phyloP scores from a whole-genome alignment of 2,797 vertebrate species.

The Parotocinclus haroldoi region DNA sequence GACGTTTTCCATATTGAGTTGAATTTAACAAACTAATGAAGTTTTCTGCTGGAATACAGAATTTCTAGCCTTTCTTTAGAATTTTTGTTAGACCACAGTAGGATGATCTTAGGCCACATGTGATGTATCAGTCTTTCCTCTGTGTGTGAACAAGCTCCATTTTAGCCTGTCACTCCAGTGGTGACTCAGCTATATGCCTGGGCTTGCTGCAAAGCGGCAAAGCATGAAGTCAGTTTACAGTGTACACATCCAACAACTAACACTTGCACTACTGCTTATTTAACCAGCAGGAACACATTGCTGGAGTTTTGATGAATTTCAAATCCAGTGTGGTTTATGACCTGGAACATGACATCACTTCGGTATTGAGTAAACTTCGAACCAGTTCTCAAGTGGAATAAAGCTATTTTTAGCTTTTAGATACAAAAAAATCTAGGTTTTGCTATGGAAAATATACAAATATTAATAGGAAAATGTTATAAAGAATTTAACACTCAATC shows the following conservation, averaged over 20 bases:
- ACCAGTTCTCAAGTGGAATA: too few species aligned
- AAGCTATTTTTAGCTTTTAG: too few species aligned
- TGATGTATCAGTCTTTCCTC: conserved; percentile 7
- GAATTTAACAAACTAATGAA: too few species aligned
- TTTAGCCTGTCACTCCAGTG: conserved; percentile 10
- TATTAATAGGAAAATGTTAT: too few species aligned
- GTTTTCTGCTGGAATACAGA: background rate
- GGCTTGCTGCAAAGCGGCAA: background rate
- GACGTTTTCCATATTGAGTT: too few species aligned
- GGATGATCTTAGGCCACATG: background rate
- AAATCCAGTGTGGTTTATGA: background rate
- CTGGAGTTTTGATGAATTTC: background rate
- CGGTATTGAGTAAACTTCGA: too few species aligned
- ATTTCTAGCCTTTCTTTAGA: background rate
- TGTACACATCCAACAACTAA: background rate
- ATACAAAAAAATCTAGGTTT: too few species aligned
- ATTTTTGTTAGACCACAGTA: conserved; percentile 3
- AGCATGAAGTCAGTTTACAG: conserved; percentile 10
- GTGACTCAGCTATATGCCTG: conserved; percentile 1
- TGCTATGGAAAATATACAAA: too few species aligned
- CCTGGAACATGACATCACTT: too few species aligned
- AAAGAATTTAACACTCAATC: too few species aligned
- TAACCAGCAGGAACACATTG: background rate
- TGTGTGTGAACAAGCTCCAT: conserved; percentile 11
- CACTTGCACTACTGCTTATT: background rate